A percentile compares a stretch with the other conserved stretches of the same genome.
Evolutionary conservation across 2,888 invertebrate genomes (phyloP).

Genomic region (Diplolepis rosae): DNA sequence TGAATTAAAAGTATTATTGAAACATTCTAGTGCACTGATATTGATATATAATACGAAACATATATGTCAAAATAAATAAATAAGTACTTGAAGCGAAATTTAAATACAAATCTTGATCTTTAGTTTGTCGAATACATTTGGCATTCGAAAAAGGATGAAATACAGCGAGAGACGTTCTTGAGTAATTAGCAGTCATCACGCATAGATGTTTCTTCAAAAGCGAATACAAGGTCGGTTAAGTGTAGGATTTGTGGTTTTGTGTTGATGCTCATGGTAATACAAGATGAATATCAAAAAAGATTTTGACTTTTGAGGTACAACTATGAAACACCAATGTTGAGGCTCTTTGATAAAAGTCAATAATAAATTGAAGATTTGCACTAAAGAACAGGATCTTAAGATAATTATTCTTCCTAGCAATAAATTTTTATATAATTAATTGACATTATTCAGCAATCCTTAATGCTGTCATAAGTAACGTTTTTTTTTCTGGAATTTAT

Average conservation of each 20-base stretch:
- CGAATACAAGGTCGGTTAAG: slow-evolving; percentile 50
- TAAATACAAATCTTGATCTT: not conserved
- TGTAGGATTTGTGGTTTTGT: slow-evolving; percentile 31
- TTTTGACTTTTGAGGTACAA: slow-evolving; percentile 11
- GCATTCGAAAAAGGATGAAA: slow-evolving; percentile 1
- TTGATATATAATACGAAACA: not conserved
- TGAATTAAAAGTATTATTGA: too few species aligned
- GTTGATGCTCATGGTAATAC: slow-evolving; percentile 44
- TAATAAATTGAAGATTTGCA: too few species aligned
- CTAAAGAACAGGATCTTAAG: too few species aligned
- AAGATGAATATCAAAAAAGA: slow-evolving; percentile 46
- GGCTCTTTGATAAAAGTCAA: too few species aligned
- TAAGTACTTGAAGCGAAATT: not conserved
- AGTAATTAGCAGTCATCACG: slow-evolving; percentile 50
- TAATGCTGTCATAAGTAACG: too few species aligned
- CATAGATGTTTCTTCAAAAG: slow-evolving; percentile 51
- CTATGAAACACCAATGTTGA: not conserved
- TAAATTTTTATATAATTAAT: too few species aligned
- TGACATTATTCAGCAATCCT: too few species aligned
- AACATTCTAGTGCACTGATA: not conserved
- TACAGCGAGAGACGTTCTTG: slow-evolving; percentile 17
- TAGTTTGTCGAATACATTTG: not conserved
- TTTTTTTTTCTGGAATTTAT: too few species aligned
- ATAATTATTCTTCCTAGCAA: not conserved
- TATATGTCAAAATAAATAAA: not conserved